phyloP scores from a whole-genome alignment of 2,113 vertebrate species.

The Sterna hirundo region DNA sequence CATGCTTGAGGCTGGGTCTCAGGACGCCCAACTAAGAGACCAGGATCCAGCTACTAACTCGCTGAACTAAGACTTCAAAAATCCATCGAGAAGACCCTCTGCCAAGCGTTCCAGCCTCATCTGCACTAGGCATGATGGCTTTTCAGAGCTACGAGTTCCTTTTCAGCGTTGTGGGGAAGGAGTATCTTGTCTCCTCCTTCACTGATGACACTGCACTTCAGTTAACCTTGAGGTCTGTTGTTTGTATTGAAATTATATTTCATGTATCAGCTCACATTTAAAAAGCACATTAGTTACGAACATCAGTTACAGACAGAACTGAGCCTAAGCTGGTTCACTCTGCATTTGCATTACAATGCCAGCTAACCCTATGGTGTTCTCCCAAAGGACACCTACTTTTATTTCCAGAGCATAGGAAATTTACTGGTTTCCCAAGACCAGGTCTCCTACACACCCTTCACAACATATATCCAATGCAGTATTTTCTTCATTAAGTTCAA shows the following conservation, averaged over 20 bases:
- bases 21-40: not conserved
- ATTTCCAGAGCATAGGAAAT: rapidly evolving
- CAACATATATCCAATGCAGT: not conserved
- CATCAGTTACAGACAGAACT: not conserved
- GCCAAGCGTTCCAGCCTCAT: not conserved
- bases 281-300: not conserved
- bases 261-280: not conserved
- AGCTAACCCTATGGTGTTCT: not conserved
- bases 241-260: not conserved
- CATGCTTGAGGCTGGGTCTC: not conserved
- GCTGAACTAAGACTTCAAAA: not conserved
- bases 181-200: not conserved
- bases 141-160: not conserved
- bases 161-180: not conserved
- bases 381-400: not conserved
- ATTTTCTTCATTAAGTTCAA: not conserved
- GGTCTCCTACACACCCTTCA: not conserved
- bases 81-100: not conserved
- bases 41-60: not conserved
- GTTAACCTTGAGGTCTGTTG: not conserved
- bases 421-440: not conserved
- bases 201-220: not conserved
- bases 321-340: not conserved
- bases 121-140: not conserved
- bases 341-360: not conserved